Percentiles rank a stretch among this genome's conserved stretches.
phyloP scores from a whole-genome alignment of 2,113 vertebrate genomes.

The Columba janthina region DNA sequence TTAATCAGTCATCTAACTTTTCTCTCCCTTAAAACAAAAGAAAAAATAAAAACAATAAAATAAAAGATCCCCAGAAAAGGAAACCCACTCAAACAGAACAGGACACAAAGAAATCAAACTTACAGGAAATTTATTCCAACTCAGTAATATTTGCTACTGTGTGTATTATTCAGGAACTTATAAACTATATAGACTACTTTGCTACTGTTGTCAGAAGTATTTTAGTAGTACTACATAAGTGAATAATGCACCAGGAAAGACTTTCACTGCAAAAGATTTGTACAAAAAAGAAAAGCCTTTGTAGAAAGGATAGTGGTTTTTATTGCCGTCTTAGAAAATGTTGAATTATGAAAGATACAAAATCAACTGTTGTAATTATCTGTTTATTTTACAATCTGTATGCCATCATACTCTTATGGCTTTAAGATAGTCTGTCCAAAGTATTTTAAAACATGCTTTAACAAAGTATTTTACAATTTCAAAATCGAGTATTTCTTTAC shows the following conservation, averaged over 20 bases:
- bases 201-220: background rate
- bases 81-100: background rate
- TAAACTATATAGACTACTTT: background rate
- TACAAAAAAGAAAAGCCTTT: conserved; percentile 71
- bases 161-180: background rate
- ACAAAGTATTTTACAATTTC: conserved; percentile 78
- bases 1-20: background rate
- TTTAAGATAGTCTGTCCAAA: conserved; percentile 69
- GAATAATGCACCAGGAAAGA: background rate
- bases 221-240: background rate
- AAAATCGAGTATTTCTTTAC: conserved; percentile 70
- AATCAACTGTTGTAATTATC: conserved; percentile 72
- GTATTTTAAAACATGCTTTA: conserved; percentile 77
- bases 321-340: conserved; percentile 80
- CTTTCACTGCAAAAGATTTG: conserved; percentile 20
- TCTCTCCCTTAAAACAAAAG: background rate
- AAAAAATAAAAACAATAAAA: background rate
- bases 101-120: background rate
- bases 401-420: conserved; percentile 70
- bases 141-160: background rate
- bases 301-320: conserved; percentile 76
- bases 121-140: conserved; percentile 17
- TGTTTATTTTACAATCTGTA: conserved; percentile 77
- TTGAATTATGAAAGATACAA: conserved; percentile 78
- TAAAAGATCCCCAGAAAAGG: background rate